A percentile compares a stretch with the other conserved stretches of the same genome.
phyloP scores from a whole-genome alignment of 2,113 vertebrate genomes.

The Anolis sagrei region DNA sequence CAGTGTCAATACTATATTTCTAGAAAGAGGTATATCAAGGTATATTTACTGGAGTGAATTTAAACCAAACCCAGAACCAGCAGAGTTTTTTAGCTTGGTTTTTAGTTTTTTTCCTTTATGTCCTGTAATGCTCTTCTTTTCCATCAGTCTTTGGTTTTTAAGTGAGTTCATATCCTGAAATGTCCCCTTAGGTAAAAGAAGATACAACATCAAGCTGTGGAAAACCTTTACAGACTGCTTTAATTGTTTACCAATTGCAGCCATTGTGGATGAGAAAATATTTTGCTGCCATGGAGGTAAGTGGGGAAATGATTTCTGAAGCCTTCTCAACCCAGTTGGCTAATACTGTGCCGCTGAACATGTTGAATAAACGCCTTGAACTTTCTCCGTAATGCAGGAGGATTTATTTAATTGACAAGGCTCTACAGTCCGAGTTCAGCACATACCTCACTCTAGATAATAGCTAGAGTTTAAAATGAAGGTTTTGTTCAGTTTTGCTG shows the following conservation, averaged over 20 bases:
- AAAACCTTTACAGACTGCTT: constrained; percentile 99
- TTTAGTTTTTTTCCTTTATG: not conserved
- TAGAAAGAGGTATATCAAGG: too few species aligned
- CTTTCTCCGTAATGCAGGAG: not conserved
- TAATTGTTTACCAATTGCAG: constrained; percentile 97
- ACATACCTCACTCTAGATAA: not conserved
- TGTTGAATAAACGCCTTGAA: not conserved
- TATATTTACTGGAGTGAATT: not conserved
- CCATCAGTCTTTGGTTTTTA: not conserved
- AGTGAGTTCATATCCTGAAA: not conserved
- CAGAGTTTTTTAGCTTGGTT: not conserved
- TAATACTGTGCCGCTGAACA: not conserved
- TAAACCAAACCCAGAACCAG: not conserved
- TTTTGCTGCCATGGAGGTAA: constrained; percentile 98
- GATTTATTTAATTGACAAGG: not conserved
- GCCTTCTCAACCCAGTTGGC: not conserved
- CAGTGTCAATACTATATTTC: not conserved
- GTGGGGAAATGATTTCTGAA: constrained; percentile 39
- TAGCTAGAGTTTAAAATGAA: not conserved
- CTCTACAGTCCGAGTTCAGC: not conserved
- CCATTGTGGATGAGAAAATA: constrained; percentile 98
- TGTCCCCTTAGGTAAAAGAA: constrained; percentile 89
- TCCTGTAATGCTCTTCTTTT: not conserved
- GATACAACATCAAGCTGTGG: constrained; percentile 99
- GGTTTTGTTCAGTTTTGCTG: not conserved